Conservation (phyloP, 2,888 invertebrate species). For the Dolomedes plantarius region DNA sequence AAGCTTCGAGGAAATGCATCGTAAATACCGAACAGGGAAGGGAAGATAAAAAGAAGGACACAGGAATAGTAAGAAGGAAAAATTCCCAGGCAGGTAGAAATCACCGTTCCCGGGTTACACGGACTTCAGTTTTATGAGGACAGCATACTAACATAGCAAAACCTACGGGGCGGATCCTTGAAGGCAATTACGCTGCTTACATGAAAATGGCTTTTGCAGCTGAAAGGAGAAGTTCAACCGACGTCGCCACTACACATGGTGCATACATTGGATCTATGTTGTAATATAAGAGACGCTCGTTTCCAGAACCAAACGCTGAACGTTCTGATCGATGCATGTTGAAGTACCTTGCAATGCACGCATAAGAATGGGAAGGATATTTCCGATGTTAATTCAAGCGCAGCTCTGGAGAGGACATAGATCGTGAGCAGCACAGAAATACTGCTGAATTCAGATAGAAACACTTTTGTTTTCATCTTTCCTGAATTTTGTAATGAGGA, state of each 20-base stretch:
- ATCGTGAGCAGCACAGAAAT: too few relatives aligned
- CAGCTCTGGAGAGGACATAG: too few relatives aligned
- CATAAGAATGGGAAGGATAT: neutral
- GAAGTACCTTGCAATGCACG: neutral
- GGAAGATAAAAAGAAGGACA: neutral
- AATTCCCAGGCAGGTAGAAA: slow-evolving; percentile 33
- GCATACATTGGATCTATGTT: slow-evolving; percentile 44
- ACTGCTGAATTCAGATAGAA: too few relatives aligned
- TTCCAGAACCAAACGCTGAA: neutral
- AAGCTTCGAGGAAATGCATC: slow-evolving; percentile 54
- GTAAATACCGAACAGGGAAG: slow-evolving; percentile 44
- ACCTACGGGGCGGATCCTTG: slow-evolving; percentile 12
- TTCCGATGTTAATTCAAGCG: neutral
- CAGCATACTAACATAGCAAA: slow-evolving; percentile 30
- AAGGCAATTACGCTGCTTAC: slow-evolving; percentile 52
- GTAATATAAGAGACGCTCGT: slow-evolving; percentile 13
- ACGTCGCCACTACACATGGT: slow-evolving; percentile 49
- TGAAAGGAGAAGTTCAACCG: slow-evolving; percentile 8
- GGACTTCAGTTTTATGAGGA: slow-evolving; percentile 59
- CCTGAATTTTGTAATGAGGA: too few relatives aligned
- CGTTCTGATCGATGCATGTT: neutral
- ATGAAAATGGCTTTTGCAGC: slow-evolving; percentile 52
- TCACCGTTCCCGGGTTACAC: slow-evolving; percentile 36
- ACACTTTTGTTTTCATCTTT: too few relatives aligned
- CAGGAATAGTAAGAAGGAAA: slow-evolving; percentile 27